Conservation (phyloP, 2,888 invertebrate species). For the Flabesymbios commensalis region DNA sequence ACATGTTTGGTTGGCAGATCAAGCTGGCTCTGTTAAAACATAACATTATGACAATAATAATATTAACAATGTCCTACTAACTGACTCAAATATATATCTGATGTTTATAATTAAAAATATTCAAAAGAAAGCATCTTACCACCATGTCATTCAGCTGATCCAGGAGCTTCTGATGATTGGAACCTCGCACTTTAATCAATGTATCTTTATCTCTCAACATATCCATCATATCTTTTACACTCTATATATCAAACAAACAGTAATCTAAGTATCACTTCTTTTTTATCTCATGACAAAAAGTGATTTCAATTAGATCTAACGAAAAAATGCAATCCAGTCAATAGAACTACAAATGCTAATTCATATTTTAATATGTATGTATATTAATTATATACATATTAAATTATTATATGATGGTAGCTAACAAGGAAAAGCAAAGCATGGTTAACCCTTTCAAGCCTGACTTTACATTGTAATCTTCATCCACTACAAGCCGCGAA, state of each 20-base stretch:
- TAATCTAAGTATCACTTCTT: background rate
- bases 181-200: slow-evolving; percentile 82
- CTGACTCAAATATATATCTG: too few relatives aligned
- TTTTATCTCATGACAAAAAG: background rate
- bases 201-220: slow-evolving; percentile 90
- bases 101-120: too few relatives aligned
- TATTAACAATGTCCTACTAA: too few relatives aligned
- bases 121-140: slow-evolving; percentile 65
- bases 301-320: too few relatives aligned
- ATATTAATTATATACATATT: background rate
- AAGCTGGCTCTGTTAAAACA: slow-evolving; percentile 52
- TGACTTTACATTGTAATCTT: too few relatives aligned
- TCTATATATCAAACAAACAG: slow-evolving; percentile 65
- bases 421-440: too few relatives aligned
- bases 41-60: background rate
- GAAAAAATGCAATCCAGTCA: too few relatives aligned
- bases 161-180: slow-evolving; percentile 79
- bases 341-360: too few relatives aligned
- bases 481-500: too few relatives aligned
- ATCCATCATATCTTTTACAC: slow-evolving; percentile 85
- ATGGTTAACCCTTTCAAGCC: too few relatives aligned
- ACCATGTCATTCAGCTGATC: slow-evolving; percentile 79
- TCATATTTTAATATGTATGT: background rate
- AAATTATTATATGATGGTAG: background rate
- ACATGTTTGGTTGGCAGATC: slow-evolving; percentile 74